Evolutionary conservation across 1,140 invertebrate species (phyloP).

Genomic region (Caerostris extrusa): DNA sequence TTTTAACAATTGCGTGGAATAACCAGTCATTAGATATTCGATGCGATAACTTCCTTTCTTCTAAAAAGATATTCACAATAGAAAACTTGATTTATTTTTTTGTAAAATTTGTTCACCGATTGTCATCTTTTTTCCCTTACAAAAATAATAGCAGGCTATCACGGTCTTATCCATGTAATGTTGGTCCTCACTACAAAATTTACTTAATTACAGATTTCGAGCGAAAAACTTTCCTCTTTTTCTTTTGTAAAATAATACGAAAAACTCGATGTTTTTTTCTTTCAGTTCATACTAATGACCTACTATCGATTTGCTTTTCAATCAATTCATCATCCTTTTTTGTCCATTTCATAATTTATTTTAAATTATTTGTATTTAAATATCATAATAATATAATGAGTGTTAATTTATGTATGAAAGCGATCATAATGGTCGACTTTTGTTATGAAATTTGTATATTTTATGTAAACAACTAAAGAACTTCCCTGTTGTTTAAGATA

Average conservation of each 20-base stretch:
- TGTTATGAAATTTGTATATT: too few relatives aligned
- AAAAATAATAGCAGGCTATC: neutral
- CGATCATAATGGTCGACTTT: too few relatives aligned
- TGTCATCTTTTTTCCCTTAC: neutral
- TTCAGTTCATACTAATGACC: neutral
- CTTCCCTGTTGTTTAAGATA: too few relatives aligned
- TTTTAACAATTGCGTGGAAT: neutral
- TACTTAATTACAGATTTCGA: neutral
- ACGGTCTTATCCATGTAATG: neutral
- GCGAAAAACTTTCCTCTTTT: neutral
- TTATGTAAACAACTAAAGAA: too few relatives aligned
- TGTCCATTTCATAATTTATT: too few relatives aligned
- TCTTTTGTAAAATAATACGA: neutral
- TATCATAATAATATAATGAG: too few relatives aligned
- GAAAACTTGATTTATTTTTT: neutral
- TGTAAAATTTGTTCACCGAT: neutral
- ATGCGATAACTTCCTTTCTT: neutral
- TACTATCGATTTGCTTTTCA: neutral
- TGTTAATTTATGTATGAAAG: too few relatives aligned
- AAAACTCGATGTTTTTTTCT: neutral
- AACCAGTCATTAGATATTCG: neutral
- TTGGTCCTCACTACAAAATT: neutral
- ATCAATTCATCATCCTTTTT: neutral
- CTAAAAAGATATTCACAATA: neutral
- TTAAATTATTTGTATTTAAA: too few relatives aligned